These are phyloP conservation scores for Eupithecia tripunctaria DNA, from an alignment of 2,888 invertebrate genomes.

Conservation along the genomic window DNA sequence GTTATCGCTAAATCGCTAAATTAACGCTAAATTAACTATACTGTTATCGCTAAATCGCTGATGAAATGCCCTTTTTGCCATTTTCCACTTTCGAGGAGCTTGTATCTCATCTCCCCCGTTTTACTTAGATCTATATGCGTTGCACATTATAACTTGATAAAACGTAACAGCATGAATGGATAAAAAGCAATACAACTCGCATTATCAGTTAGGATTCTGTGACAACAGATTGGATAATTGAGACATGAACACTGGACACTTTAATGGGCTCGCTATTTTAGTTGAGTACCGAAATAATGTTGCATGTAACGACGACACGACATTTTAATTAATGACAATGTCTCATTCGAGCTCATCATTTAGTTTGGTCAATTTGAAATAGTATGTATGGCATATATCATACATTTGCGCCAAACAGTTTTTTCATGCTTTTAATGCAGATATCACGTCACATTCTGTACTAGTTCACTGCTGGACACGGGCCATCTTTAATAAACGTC, in stretches of 20 bases:
- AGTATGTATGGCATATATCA: background rate
- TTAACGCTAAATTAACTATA: too few species aligned
- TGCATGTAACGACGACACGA: background rate
- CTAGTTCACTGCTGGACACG: too few species aligned
- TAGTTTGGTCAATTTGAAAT: background rate
- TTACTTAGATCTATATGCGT: too few species aligned
- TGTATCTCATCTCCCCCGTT: too few species aligned
- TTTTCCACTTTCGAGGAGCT: too few species aligned
- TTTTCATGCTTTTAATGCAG: background rate
- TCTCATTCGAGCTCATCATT: background rate
- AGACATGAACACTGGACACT: slow-evolving; percentile 6
- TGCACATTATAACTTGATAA: background rate
- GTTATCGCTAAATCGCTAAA: too few species aligned
- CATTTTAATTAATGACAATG: slow-evolving; percentile 1
- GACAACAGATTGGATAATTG: slow-evolving; percentile 14
- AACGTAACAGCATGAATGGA: background rate
- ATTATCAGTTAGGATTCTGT: background rate
- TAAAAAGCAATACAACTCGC: background rate
- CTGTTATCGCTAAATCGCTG: too few species aligned
- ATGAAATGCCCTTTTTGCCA: too few species aligned
- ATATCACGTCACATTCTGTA: too few species aligned
- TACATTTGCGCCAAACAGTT: background rate
- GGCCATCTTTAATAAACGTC: too few species aligned
- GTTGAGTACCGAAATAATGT: slow-evolving; percentile 9
- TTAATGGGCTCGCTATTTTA: slow-evolving; percentile 12